These are phyloP conservation scores for Meteorus sp. DNA, from an alignment of 1,140 invertebrate species.

Conservation along the genomic window DNA sequence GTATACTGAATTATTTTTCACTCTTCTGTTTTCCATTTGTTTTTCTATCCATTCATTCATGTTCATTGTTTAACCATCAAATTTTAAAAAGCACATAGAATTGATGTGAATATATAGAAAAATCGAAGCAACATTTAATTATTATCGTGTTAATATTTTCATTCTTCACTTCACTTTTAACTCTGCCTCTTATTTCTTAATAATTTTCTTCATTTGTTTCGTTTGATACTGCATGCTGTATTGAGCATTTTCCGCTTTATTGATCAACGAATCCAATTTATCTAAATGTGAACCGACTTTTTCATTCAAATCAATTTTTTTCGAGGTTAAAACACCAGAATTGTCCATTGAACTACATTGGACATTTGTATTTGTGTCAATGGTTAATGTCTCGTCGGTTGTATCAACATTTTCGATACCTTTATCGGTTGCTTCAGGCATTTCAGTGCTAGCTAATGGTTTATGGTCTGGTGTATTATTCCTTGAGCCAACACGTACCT, in stretches of 20 bases:
- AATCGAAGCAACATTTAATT: too few relatives aligned
- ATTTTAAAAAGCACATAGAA: too few relatives aligned
- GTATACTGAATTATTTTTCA: too few relatives aligned
- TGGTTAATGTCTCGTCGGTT: conserved; percentile 40
- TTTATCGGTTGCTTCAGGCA: conserved; percentile 20
- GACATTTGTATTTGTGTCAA: conserved; percentile 45
- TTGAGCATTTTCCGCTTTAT: conserved; percentile 69
- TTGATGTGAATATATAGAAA: too few relatives aligned
- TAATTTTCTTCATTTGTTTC: conserved; percentile 70
- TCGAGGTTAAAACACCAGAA: conserved; percentile 18
- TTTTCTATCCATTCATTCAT: too few relatives aligned
- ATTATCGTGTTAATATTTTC: too few relatives aligned
- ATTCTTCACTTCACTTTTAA: too few relatives aligned
- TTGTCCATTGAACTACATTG: conserved; percentile 31
- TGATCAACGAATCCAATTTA: conserved; percentile 64
- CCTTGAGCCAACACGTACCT: conserved; percentile 58
- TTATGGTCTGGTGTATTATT: conserved; percentile 46
- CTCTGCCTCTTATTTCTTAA: conserved; percentile 31
- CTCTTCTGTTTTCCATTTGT: too few relatives aligned
- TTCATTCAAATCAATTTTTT: conserved; percentile 58
- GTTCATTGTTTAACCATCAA: too few relatives aligned
- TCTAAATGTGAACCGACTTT: conserved; percentile 67
- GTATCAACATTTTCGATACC: background rate
- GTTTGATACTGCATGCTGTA: conserved; percentile 68
- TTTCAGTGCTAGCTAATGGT: conserved; percentile 21